phyloP scores from a whole-genome alignment of 2,888 invertebrate genomes.

The Empis livida region DNA sequence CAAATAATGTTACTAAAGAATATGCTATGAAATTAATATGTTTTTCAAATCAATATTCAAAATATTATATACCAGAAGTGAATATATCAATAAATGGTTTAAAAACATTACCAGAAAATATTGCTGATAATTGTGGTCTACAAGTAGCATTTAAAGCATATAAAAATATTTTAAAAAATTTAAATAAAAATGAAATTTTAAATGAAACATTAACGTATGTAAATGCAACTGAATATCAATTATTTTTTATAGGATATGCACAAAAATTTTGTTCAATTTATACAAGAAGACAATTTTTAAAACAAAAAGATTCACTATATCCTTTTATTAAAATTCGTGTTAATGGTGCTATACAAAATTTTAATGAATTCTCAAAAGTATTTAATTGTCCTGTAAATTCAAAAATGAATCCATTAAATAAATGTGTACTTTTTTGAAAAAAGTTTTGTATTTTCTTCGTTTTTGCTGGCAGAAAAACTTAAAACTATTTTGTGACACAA shows the following conservation, averaged over 20 bases:
- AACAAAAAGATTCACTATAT: not conserved
- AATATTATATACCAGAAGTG: not conserved
- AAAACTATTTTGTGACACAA: too few species aligned
- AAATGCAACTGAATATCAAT: not conserved
- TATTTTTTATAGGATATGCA: not conserved
- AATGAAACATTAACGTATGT: not conserved
- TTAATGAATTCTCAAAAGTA: slow-evolving; percentile 2
- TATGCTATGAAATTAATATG: not conserved
- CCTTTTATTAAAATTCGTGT: slow-evolving; percentile 4
- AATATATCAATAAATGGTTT: not conserved
- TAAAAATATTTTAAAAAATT: not conserved
- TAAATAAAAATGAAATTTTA: not conserved
- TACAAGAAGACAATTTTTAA: not conserved
- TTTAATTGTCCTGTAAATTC: slow-evolving; percentile 5
- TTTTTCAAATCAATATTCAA: not conserved
- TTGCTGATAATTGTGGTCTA: not conserved
- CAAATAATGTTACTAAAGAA: not conserved
- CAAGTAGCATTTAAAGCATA: not conserved
- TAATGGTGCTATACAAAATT: slow-evolving; percentile 5
- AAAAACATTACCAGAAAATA: not conserved
- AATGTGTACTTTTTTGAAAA: slow-evolving; percentile 4
- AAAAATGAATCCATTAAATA: slow-evolving; percentile 5
- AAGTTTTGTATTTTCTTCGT: not conserved
- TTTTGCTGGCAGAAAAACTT: not conserved
- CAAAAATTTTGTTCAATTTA: not conserved